Percentiles rank a stretch among this genome's conserved stretches.
phyloP scores from a whole-genome alignment of 1,140 invertebrate species.

The Latrodectus geometricus region DNA sequence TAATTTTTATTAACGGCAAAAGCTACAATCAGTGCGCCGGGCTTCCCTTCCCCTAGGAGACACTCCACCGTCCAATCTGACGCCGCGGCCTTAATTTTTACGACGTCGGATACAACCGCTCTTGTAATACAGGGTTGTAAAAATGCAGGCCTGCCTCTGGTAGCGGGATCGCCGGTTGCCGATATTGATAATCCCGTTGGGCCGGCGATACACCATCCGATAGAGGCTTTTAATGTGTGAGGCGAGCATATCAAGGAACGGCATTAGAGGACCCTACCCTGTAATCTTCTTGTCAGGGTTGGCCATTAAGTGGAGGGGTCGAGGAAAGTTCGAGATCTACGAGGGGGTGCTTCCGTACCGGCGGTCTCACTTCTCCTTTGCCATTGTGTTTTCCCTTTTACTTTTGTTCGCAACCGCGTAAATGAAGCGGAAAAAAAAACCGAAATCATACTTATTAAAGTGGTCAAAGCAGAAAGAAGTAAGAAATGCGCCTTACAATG shows the following conservation, averaged over 20 bases:
- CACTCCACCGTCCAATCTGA: constrained; percentile 46
- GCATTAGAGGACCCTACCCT: constrained; percentile 41
- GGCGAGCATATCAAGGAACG: constrained; percentile 36
- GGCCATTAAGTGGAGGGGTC: constrained; percentile 42
- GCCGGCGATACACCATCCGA: constrained; percentile 34
- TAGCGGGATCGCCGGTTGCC: constrained; percentile 12
- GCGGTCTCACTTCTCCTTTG: no score
- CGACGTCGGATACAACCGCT: constrained; percentile 19
- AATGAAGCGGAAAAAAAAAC: neutral
- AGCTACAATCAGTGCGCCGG: constrained; percentile 50
- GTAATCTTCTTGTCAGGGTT: constrained; percentile 57
- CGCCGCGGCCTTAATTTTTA: constrained; percentile 53
- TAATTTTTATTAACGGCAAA: constrained; percentile 59
- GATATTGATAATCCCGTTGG: constrained; percentile 58
- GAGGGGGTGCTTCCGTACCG: neutral
- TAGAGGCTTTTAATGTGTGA: constrained; percentile 56
- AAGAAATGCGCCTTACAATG: neutral
- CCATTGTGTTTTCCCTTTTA: no score
- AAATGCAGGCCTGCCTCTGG: constrained; percentile 1
- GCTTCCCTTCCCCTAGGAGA: constrained; percentile 21
- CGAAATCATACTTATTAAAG: neutral
- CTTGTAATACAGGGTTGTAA: constrained; percentile 39
- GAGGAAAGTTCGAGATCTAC: constrained; percentile 17
- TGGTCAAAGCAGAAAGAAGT: neutral
- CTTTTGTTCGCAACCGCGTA: no score